phyloP scores from a whole-genome alignment of 92 coral and sea anemone species.

The Porites rus region DNA sequence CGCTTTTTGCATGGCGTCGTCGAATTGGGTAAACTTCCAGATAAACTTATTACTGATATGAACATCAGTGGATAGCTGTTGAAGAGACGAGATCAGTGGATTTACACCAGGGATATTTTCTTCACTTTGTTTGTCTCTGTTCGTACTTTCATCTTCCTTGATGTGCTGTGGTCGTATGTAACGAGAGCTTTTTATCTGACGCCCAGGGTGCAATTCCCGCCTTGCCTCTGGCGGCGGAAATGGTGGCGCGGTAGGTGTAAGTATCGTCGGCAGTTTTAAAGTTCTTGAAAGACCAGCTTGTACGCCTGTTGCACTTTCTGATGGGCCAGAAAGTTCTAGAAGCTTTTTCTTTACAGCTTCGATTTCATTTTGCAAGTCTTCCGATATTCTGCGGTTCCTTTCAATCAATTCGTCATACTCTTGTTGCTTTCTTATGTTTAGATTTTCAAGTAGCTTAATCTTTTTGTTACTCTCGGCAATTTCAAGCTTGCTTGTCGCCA shows the following conservation, averaged over 20 bases:
- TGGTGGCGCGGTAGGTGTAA: slow-evolving; percentile 5
- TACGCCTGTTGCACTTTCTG: background rate
- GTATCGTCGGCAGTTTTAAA: background rate
- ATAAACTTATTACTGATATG: slow-evolving; percentile 6
- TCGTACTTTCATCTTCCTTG: slow-evolving; percentile 1
- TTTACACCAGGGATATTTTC: background rate
- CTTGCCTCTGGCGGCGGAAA: background rate
- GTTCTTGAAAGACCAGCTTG: background rate
- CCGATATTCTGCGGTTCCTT: background rate
- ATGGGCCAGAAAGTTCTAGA: background rate
- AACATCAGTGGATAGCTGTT: background rate
- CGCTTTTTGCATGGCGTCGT: slow-evolving; percentile 21
- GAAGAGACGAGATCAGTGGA: background rate
- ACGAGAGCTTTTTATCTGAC: background rate
- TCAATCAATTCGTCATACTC: slow-evolving; percentile 1
- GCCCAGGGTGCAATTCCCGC: background rate
- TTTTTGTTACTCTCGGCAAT: background rate
- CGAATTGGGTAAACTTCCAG: slow-evolving; percentile 33
- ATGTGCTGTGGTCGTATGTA: background rate
- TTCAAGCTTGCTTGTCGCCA: background rate
- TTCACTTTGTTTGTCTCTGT: background rate
- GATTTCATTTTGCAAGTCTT: slow-evolving; percentile 3
- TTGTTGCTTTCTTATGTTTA: background rate
- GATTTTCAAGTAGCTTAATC: background rate
- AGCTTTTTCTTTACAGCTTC: slow-evolving; percentile 13